Base-by-base conservation (phyloP, 30 jellyfish, hydroid and myxozoan species). In the Morbakka virulenta region DNA sequence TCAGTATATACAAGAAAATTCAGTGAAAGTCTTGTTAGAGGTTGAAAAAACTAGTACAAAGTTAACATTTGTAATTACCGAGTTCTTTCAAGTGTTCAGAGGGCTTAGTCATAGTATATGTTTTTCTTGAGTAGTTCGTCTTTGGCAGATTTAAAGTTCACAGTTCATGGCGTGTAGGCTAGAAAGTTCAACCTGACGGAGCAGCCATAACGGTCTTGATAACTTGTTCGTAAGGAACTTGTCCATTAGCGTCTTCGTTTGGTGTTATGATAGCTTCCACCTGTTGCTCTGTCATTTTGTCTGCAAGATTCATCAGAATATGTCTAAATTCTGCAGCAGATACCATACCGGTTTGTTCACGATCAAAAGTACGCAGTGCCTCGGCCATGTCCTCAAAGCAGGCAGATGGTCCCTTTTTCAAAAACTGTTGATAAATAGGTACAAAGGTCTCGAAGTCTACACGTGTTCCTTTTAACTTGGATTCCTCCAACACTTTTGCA, bases 301-400 rank as follows among this genome's bases (percentile, higher is more conserved):
- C 98, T 11, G 95, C 98, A 22, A 91, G 69, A 77, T 91, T 85
- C 14, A 72, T 64, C 47, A 91, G 80, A 32, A 91, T 72, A 64
- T 91, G 98, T 28, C 98, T 72, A 70, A 91, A 49, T 64, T 91
- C 96, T 13, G 96, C 98, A 0, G 95, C 96, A 2, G 94, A 67
- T n/a, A 91, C 69, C 66, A 65, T 76, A n/a, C 98, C 98, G 29
- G 95, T 75, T 35, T 80, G 91, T 26, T 91, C 98, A n/a, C 95
- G 79, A 74, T 91, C 98, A 62, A 79, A 91, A 24, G 98, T 91
- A 35, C 85, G 85, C 83, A 91, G 70, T 0, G 95, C 98, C 64
- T 91, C 98, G 13, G 67, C 95, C 96, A 91, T 84, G 52, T 91
- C 98, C 53, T 79, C 98, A 77, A 51, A 82, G 32, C 95, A 74